A percentile compares a stretch with the other conserved stretches of the same genome.
phyloP scores from a whole-genome alignment of 1,140 invertebrate species.

The Cydia pomonella region DNA sequence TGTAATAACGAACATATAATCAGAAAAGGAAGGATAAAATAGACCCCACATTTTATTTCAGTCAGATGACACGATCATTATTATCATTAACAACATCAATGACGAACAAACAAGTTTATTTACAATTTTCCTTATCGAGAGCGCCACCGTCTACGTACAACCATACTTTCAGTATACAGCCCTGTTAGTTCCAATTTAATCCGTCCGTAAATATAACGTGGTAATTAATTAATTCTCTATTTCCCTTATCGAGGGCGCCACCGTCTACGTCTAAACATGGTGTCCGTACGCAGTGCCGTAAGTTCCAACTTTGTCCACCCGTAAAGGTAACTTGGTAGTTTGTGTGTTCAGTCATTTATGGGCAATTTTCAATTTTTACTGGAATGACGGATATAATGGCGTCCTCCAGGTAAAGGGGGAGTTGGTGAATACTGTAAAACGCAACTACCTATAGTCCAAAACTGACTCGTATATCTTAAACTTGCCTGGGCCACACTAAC shows the following conservation, averaged over 20 bases:
- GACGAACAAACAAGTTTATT: neutral
- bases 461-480: no score
- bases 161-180: neutral
- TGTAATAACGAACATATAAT: no score
- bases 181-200: neutral
- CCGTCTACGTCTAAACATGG: neutral
- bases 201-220: neutral
- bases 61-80: neutral
- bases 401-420: neutral
- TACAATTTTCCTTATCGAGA: neutral
- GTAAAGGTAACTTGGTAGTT: neutral
- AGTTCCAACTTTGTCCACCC: slow-evolving; percentile 4
- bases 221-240: neutral
- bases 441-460: no score
- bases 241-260: slow-evolving; percentile 8
- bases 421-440: neutral
- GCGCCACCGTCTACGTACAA: slow-evolving; percentile 14
- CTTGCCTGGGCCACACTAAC: no score
- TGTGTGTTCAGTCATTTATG: neutral
- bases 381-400: neutral
- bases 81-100: neutral
- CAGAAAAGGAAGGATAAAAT: no score
- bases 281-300: neutral
- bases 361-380: slow-evolving; percentile 25
- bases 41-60: neutral